These are phyloP conservation scores for Portevinia maculata DNA, from an alignment of 2,888 invertebrate species.

Conservation along the genomic window DNA sequence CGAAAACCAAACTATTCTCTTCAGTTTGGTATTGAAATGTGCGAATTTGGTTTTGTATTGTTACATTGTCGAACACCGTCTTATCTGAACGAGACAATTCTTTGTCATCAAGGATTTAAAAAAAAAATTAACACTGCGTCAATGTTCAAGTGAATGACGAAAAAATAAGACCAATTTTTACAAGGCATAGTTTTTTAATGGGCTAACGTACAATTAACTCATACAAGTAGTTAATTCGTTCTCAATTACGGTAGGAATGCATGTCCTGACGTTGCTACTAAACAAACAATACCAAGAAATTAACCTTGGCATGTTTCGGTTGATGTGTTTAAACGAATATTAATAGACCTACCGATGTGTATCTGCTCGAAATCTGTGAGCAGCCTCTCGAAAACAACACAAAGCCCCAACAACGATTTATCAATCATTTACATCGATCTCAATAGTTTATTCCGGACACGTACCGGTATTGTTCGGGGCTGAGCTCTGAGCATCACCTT, in stretches of 20 bases:
- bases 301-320: conserved; percentile 56
- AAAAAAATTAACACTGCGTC: no score
- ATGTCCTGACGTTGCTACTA: conserved; percentile 61
- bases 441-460: conserved; percentile 66
- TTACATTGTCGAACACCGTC: no score
- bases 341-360: conserved; percentile 62
- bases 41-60: no score
- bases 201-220: conserved; percentile 13
- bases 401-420: conserved; percentile 55
- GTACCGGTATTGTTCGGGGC: conserved; percentile 66
- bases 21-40: no score
- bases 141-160: no score
- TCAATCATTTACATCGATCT: conserved; percentile 68
- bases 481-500: conserved; percentile 63
- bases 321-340: conserved; percentile 68
- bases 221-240: conserved; percentile 41
- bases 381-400: conserved; percentile 45
- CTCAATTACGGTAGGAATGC: conserved; percentile 68
- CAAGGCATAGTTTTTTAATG: background rate
- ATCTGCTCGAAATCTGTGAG: conserved; percentile 30
- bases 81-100: no score
- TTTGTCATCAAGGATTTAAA: no score
- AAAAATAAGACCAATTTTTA: no score
- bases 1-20: no score
- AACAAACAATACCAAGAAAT: conserved; percentile 66